phyloP scores from a whole-genome alignment of 2,888 invertebrate species.

The Trissolcus japonicus region DNA sequence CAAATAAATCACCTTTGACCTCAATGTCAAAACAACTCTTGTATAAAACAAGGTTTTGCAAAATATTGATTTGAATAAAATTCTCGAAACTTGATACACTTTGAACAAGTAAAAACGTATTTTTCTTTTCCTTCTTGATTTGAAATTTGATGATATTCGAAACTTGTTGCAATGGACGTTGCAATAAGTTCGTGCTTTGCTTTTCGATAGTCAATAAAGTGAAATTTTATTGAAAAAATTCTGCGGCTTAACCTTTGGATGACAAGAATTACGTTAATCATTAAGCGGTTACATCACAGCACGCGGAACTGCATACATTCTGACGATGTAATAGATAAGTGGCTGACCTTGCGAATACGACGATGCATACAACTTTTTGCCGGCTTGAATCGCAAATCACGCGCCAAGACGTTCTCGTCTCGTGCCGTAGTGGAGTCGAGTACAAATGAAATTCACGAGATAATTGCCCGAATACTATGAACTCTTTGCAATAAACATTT shows the following conservation, averaged over 20 bases:
- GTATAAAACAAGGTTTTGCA: too few species aligned
- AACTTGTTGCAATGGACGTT: too few species aligned
- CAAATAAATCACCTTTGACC: too few species aligned
- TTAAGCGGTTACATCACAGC: constrained; percentile 65
- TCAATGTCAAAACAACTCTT: too few species aligned
- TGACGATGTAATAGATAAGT: constrained; percentile 61
- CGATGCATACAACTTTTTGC: constrained; percentile 57
- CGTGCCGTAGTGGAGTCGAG: constrained; percentile 16
- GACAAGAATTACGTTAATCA: constrained; percentile 65
- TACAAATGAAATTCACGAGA: constrained; percentile 31
- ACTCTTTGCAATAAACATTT: constrained; percentile 8
- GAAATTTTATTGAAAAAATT: constrained; percentile 31
- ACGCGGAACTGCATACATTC: constrained; percentile 67
- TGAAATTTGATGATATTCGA: too few species aligned
- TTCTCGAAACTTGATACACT: too few species aligned
- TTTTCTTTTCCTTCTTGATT: too few species aligned
- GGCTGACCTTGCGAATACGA: constrained; percentile 63
- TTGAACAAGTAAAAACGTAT: too few species aligned
- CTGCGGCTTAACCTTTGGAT: constrained; percentile 58
- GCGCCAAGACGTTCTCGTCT: constrained; percentile 42
- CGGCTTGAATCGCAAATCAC: constrained; percentile 41
- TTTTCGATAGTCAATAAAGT: background rate
- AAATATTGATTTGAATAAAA: too few species aligned
- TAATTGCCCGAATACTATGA: constrained; percentile 17
- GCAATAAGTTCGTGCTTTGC: too few species aligned